Percentiles rank a stretch among this genome's conserved stretches.
Conservation (phyloP, 1,140 invertebrate genomes). For the Chrysomallon squamiferum region DNA sequence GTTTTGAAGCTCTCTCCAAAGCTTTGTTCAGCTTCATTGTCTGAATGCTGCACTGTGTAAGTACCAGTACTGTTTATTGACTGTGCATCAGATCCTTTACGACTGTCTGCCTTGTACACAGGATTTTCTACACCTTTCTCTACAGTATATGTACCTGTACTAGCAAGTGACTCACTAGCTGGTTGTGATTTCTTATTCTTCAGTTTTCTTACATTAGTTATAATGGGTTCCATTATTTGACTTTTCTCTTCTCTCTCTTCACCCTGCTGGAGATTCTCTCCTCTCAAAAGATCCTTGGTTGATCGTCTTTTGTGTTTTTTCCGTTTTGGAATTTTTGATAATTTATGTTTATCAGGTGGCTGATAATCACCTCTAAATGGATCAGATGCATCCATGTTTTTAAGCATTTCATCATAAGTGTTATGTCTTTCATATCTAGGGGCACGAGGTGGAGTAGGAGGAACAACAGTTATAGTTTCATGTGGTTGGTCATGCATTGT, state of each 20-base stretch:
- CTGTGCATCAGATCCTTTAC: neutral
- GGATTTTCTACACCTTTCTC: slow-evolving; percentile 13
- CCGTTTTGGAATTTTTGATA: slow-evolving; percentile 12
- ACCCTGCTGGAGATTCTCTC: neutral
- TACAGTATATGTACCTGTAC: slow-evolving; percentile 24
- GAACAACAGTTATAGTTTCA: too few relatives aligned
- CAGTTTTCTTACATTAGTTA: neutral
- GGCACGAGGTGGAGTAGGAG: neutral
- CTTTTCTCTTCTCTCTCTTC: too few relatives aligned
- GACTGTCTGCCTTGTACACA: neutral
- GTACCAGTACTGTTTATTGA: slow-evolving; percentile 21
- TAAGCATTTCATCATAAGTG: slow-evolving; percentile 22
- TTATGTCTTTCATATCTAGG: slow-evolving; percentile 21
- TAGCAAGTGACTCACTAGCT: slow-evolving; percentile 17
- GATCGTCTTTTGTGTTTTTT: slow-evolving; percentile 13
- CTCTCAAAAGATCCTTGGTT: neutral
- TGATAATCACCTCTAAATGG: slow-evolving; percentile 21
- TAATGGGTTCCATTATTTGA: too few relatives aligned
- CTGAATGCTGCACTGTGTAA: slow-evolving; percentile 6
- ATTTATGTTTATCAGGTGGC: slow-evolving; percentile 21
- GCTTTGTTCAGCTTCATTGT: neutral
- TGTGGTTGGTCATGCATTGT: too few relatives aligned
- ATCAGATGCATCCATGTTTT: slow-evolving; percentile 15
- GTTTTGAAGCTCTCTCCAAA: slow-evolving; percentile 1
- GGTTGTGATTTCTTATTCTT: slow-evolving; percentile 8